These are phyloP conservation scores for Pipistrellus kuhlii DNA, from an alignment of 2,797 vertebrate species.

Conservation along the genomic window DNA sequence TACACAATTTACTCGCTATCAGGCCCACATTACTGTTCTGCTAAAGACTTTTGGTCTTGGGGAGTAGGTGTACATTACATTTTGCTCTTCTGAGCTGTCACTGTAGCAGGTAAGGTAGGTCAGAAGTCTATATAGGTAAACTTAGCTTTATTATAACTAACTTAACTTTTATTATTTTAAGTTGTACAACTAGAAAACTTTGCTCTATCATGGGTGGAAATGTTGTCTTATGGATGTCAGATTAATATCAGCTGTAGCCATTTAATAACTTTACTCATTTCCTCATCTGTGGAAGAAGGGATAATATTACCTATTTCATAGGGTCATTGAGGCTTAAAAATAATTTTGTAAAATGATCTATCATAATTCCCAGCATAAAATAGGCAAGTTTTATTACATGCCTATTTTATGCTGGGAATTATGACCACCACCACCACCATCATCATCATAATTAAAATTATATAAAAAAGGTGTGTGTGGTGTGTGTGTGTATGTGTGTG, in stretches of 20 bases:
- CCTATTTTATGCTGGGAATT: no score
- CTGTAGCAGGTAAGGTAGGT: background rate
- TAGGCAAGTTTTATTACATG: background rate
- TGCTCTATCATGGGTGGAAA: background rate
- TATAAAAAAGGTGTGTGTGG: background rate
- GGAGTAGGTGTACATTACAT: background rate
- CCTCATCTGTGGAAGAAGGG: background rate
- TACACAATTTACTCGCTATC: background rate
- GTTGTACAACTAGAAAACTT: background rate
- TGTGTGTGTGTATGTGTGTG: no score
- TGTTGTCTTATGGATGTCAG: background rate
- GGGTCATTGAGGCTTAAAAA: background rate
- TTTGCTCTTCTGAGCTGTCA: background rate
- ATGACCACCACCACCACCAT: no score
- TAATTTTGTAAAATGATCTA: background rate
- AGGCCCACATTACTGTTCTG: background rate
- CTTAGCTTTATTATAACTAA: background rate
- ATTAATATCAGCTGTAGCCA: background rate
- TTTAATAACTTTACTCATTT: background rate
- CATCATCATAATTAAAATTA: background rate
- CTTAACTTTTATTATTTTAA: constrained; percentile 12
- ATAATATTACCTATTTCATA: background rate
- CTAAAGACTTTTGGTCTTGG: background rate
- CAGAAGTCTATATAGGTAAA: background rate
- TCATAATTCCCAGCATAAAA: background rate